Evolutionary conservation across 2,888 invertebrate genomes (phyloP), one percentile per base, ranked within the genome.

Genomic region (Shargacucullia verbasci): DNA sequence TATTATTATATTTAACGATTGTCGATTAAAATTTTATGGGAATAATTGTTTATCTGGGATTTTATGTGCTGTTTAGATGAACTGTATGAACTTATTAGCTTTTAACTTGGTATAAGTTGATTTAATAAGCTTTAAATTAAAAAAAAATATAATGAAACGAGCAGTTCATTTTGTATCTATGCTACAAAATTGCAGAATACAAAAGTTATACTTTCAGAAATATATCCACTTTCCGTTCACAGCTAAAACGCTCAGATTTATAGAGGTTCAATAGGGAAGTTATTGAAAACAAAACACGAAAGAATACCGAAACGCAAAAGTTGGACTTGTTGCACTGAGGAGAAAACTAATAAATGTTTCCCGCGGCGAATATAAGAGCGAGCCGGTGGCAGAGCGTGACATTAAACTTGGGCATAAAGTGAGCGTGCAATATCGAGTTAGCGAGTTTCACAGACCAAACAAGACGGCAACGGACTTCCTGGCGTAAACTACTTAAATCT

Each of bases 391-490:
- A 81, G 78, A 78, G 79, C 82, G 82, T 85, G 88, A 87, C 89
- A 87, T 84, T 85, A 86, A 87, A 89, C 83, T 88, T 88, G 81
- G 81, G 83, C 87, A 87, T 86, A 88, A 92, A 92, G 88, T 87
- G 92, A 89, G 90, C 92, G 88, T 86, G 90, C 88, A 84, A 89
- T 89, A 90, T 89, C 90, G 87, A 91, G 92, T 91, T 91, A 91
- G 89, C 82, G 81, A 89, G 82, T 88, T 85, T 74, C 79, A 81
- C 83, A 84, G 84, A 84, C 87, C 87, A 88, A 88, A 88, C 88
- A 87, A 85, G 86, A 81, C 79, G 77, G 79, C 80, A 79, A 76
- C 84, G 79, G 85, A 87, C 84, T 89, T 86, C 87, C 86, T 82
- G 84, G 76, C 83, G 85, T 88, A 90, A 92, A 92, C 91, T 90